These are phyloP conservation scores for Sphinx pinastri DNA, from an alignment of 2,888 invertebrate species.

Conservation along the genomic window DNA sequence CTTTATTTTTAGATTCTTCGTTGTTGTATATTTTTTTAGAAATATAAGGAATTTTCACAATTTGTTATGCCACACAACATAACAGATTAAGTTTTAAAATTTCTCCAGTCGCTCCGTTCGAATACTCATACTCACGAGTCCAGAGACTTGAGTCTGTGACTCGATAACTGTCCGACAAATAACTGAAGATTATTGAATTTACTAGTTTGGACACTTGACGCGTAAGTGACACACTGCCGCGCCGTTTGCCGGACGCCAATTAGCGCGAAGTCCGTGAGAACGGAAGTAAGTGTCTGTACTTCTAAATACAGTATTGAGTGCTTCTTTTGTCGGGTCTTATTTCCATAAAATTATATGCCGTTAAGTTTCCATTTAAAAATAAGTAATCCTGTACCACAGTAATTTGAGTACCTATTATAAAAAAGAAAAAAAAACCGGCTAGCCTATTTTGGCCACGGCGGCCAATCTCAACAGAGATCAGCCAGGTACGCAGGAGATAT, in stretches of 20 bases:
- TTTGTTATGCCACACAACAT: neutral
- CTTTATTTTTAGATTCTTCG: neutral
- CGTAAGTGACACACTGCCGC: slow-evolving; percentile 33
- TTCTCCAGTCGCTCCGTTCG: neutral
- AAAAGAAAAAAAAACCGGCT: no score
- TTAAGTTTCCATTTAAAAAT: neutral
- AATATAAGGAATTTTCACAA: neutral
- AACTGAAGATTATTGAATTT: slow-evolving; percentile 45
- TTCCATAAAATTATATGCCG: neutral
- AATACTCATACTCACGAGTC: slow-evolving; percentile 8
- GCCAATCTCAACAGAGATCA: no score
- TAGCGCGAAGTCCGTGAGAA: slow-evolving; percentile 11
- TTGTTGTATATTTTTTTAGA: no score
- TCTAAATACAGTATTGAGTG: slow-evolving; percentile 2
- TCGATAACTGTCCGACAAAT: slow-evolving; percentile 46
- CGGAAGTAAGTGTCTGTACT: neutral
- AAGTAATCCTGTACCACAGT: no score
- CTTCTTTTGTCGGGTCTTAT: neutral
- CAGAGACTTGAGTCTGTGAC: slow-evolving; percentile 9
- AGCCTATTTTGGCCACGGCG: no score
- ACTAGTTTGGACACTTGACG: slow-evolving; percentile 44
- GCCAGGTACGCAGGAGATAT: no score
- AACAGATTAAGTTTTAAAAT: no score
- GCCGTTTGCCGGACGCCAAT: slow-evolving; percentile 5
- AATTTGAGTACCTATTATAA: no score